These are phyloP conservation scores for Ptyas mucosa DNA, from an alignment of 2,113 vertebrate species.

Conservation along the genomic window DNA sequence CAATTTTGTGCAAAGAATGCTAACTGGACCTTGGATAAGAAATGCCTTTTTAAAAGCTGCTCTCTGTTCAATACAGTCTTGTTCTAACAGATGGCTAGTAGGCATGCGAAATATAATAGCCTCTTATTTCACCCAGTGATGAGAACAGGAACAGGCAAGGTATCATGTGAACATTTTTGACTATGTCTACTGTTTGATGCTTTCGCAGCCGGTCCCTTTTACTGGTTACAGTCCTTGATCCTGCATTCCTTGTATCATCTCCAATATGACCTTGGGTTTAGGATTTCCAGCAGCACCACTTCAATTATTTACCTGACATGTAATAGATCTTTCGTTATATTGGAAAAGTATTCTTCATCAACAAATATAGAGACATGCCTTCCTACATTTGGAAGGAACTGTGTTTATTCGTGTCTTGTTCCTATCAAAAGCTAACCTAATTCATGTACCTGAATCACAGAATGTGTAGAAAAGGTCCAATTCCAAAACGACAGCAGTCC, in stretches of 20 bases:
- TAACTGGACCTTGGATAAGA: constrained; percentile 11
- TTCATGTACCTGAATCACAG: not conserved
- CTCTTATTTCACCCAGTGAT: constrained; percentile 12
- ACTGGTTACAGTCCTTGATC: constrained; percentile 11
- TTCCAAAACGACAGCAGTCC: not conserved
- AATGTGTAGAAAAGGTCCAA: not conserved
- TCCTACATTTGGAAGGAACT: not conserved
- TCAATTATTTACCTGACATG: constrained; percentile 28
- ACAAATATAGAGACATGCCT: not conserved
- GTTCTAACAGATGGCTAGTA: not conserved
- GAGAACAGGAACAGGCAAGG: constrained; percentile 19
- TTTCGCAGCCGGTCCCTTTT: not conserved
- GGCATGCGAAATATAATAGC: constrained; percentile 4
- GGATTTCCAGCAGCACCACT: constrained; percentile 17
- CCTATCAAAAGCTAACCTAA: not conserved
- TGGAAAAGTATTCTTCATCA: not conserved
- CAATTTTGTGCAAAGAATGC: not conserved
- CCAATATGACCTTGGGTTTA: constrained; percentile 13
- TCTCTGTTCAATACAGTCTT: not conserved
- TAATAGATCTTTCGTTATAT: not conserved
- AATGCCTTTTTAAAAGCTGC: not conserved
- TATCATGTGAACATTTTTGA: constrained; percentile 1
- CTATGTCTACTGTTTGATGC: constrained; percentile 6
- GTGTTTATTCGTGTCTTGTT: not conserved
- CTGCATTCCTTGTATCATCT: not conserved